Conservation (phyloP, 1,140 invertebrate genomes). For the Euschistus heros region DNA sequence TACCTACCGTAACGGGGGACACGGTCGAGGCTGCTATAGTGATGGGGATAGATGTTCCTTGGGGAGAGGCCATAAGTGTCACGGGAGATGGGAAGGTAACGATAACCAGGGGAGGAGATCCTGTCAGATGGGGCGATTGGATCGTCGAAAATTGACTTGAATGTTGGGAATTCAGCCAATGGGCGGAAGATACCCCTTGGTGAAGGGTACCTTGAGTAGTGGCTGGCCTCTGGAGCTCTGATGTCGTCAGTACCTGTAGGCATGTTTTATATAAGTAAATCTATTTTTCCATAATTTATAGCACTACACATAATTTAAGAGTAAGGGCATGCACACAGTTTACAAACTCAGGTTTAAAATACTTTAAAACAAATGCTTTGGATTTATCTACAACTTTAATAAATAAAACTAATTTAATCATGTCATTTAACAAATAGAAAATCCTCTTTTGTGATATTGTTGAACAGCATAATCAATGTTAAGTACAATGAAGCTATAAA, state of each 20-base stretch:
- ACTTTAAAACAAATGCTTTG: too few species aligned
- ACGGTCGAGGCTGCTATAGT: conserved; percentile 63
- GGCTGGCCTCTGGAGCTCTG: conserved; percentile 65
- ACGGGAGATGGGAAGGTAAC: conserved; percentile 75
- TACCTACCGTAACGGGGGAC: conserved; percentile 72
- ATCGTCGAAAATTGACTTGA: conserved; percentile 78
- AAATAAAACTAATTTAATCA: too few species aligned
- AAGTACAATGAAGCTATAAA: too few species aligned
- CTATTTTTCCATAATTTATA: background rate
- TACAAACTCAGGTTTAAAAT: too few species aligned
- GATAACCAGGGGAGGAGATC: conserved; percentile 73
- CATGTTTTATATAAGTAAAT: background rate
- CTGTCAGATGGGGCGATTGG: conserved; percentile 64
- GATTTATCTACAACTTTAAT: too few species aligned
- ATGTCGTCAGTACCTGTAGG: conserved; percentile 74
- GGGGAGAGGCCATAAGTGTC: conserved; percentile 80
- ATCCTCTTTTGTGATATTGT: too few species aligned
- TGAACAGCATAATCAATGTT: too few species aligned
- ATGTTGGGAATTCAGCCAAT: conserved; percentile 43
- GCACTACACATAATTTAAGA: background rate
- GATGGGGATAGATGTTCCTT: conserved; percentile 71
- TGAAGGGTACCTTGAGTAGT: conserved; percentile 41
- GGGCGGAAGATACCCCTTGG: conserved; percentile 57
- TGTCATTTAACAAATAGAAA: too few species aligned
- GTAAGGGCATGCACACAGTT: too few species aligned